phyloP scores from a whole-genome alignment of 2,888 invertebrate genomes.

The Agonopterix alstromeriana region DNA sequence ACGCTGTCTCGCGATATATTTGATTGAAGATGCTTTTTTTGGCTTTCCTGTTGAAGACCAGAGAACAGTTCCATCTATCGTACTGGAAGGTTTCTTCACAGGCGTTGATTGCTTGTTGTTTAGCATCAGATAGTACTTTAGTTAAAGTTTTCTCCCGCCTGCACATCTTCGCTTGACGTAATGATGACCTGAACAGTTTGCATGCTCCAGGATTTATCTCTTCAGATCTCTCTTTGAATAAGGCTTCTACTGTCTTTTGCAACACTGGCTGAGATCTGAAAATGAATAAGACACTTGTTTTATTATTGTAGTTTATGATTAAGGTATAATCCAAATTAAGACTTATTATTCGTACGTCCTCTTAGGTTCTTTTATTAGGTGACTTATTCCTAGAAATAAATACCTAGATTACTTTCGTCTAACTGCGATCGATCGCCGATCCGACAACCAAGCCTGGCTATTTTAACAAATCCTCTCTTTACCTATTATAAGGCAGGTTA shows the following conservation, averaged over 20 bases:
- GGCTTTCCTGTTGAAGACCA: conserved; percentile 73
- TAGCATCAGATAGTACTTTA: conserved; percentile 72
- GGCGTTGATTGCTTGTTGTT: conserved; percentile 75
- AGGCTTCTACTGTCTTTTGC: conserved; percentile 53
- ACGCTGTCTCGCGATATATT: conserved; percentile 83
- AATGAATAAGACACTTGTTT: conserved; percentile 5
- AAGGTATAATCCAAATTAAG: too few species aligned
- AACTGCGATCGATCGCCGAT: too few species aligned
- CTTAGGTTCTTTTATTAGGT: too few species aligned
- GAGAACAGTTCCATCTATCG: conserved; percentile 84
- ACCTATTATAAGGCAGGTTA: too few species aligned
- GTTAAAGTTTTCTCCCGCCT: conserved; percentile 74
- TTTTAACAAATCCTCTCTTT: too few species aligned
- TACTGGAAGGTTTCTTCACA: conserved; percentile 81
- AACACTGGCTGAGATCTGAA: conserved; percentile 58
- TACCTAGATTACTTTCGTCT: too few species aligned
- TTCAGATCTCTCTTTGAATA: conserved; percentile 53
- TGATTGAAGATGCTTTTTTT: conserved; percentile 71
- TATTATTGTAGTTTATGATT: not conserved
- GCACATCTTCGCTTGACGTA: conserved; percentile 80
- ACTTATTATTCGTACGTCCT: too few species aligned
- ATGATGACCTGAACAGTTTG: conserved; percentile 74
- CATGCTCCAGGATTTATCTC: conserved; percentile 68
- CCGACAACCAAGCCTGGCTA: too few species aligned
- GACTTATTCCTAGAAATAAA: too few species aligned